A percentile compares a stretch with the other conserved stretches of the same genome.
Evolutionary conservation across 2,113 vertebrate genomes (phyloP).

Genomic region (Ailurus styani): DNA sequence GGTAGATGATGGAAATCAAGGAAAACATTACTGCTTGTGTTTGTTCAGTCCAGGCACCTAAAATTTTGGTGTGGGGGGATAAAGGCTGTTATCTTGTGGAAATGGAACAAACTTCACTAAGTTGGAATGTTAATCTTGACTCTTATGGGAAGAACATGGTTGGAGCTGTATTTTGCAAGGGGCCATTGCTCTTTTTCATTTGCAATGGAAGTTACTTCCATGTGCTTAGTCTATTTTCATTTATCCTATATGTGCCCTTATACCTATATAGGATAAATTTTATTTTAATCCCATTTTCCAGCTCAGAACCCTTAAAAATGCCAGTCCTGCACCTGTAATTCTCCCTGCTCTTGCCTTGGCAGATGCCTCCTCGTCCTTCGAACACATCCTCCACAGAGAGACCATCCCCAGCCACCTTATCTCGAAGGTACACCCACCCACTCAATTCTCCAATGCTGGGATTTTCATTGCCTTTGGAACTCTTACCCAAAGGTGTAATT

Average conservation of each 20-base stretch:
- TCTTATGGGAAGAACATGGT: constrained; percentile 26
- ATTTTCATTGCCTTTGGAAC: neutral
- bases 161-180: neutral
- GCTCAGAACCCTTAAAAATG: neutral
- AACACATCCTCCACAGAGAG: neutral
- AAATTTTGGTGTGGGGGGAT: constrained; percentile 66
- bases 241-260: neutral
- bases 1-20: constrained; percentile 80
- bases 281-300: neutral
- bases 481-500: neutral
- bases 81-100: constrained; percentile 78
- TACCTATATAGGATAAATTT: neutral
- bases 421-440: neutral
- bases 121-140: constrained; percentile 73
- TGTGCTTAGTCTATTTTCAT: neutral
- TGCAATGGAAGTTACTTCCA: neutral
- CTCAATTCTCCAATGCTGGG: neutral
- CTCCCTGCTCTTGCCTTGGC: neutral
- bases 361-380: neutral
- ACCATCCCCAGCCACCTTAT: neutral
- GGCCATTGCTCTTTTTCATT: neutral
- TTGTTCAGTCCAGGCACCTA: constrained; percentile 79
- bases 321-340: neutral
- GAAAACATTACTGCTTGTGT: constrained; percentile 76
- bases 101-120: constrained; percentile 73